Evolutionary conservation across 2,888 invertebrate species (phyloP).

Genomic region (Neoitamus cyanurus): DNA sequence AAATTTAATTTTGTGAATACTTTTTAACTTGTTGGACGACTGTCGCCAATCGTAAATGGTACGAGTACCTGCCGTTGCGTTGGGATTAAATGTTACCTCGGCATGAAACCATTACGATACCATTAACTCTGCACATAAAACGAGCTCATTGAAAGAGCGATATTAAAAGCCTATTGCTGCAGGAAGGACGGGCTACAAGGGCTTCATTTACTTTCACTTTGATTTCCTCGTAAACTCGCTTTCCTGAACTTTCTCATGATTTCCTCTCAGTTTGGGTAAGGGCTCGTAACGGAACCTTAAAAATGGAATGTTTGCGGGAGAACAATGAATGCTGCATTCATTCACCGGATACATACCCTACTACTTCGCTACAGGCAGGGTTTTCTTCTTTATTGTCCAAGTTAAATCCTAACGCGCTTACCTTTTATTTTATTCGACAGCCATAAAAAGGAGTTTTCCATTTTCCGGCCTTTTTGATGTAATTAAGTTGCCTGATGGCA

Average conservation of each 20-base stretch:
- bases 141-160: neutral
- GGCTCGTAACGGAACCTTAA: neutral
- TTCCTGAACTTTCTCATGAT: neutral
- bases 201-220: conserved; percentile 5
- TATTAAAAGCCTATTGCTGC: neutral
- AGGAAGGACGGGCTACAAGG: neutral
- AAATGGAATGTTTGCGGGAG: neutral
- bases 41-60: neutral
- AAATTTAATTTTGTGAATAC: neutral
- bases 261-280: neutral
- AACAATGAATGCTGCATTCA: neutral
- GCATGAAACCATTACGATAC: neutral
- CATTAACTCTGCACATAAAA: neutral
- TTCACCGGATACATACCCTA: neutral
- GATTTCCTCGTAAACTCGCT: neutral
- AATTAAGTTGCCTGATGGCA: neutral
- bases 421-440: neutral
- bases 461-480: neutral
- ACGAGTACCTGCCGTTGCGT: neutral
- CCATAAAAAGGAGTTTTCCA: neutral
- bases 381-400: neutral
- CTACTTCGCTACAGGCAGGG: neutral
- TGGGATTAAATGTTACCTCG: neutral
- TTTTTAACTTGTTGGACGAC: neutral
- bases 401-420: neutral